Percentiles rank a stretch among this genome's conserved stretches.
phyloP scores from a whole-genome alignment of 2,888 invertebrate species.

The Diogma glabrata region DNA sequence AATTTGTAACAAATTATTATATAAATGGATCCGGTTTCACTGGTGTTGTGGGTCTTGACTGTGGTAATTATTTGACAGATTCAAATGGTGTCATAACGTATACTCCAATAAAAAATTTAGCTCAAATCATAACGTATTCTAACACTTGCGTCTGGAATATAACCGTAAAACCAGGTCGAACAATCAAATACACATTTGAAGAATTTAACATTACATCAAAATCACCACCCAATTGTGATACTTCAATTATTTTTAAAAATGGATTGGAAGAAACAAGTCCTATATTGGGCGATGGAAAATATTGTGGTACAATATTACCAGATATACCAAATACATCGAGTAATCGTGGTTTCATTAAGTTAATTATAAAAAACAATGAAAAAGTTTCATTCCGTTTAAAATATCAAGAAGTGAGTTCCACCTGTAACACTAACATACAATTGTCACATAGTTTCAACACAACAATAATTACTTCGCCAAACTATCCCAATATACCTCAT shows the following conservation, averaged over 20 bases:
- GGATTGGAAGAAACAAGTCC: slow-evolving; percentile 63
- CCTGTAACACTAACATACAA: slow-evolving; percentile 57
- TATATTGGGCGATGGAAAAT: slow-evolving; percentile 57
- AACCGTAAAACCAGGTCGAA: slow-evolving; percentile 58
- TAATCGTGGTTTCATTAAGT: slow-evolving; percentile 48
- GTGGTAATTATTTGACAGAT: slow-evolving; percentile 55
- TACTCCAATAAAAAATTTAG: slow-evolving; percentile 17
- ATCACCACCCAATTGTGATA: slow-evolving; percentile 31
- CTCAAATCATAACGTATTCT: no score
- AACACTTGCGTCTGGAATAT: slow-evolving; percentile 58
- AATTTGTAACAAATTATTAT: slow-evolving; percentile 51
- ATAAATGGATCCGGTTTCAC: slow-evolving; percentile 56
- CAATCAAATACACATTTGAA: slow-evolving; percentile 51
- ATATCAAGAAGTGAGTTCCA: slow-evolving; percentile 49
- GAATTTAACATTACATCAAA: slow-evolving; percentile 45
- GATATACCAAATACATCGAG: slow-evolving; percentile 45
- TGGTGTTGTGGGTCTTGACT: slow-evolving; percentile 43
- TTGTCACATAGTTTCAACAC: slow-evolving; percentile 40
- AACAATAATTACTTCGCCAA: slow-evolving; percentile 58
- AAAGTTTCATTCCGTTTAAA: slow-evolving; percentile 37
- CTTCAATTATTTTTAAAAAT: slow-evolving; percentile 46
- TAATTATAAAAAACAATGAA: slow-evolving; percentile 25
- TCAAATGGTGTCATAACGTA: slow-evolving; percentile 41
- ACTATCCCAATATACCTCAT: slow-evolving; percentile 68
- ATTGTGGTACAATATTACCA: slow-evolving; percentile 46